Conservation (phyloP, 2,888 invertebrate species). For the Panopea generosa region DNA sequence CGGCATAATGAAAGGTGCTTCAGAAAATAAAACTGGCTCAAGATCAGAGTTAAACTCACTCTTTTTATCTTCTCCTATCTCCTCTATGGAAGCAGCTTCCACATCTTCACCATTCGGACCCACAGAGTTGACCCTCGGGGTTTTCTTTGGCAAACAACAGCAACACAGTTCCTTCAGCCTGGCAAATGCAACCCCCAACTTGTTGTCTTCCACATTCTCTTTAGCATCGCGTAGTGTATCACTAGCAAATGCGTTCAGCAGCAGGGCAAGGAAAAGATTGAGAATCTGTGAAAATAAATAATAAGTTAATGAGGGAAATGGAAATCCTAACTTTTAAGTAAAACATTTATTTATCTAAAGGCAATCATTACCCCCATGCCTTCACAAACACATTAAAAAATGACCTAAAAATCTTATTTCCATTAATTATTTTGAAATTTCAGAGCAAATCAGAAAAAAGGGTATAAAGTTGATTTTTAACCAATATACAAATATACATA, state of each 20-base stretch:
- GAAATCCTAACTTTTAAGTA: too few species aligned
- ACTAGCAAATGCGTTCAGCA: slow-evolving; percentile 95
- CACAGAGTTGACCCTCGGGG: slow-evolving; percentile 60
- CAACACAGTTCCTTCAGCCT: slow-evolving; percentile 72
- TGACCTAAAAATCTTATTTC: too few species aligned
- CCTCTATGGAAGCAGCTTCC: slow-evolving; percentile 34
- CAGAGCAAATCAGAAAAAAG: too few species aligned
- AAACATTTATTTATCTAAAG: too few species aligned
- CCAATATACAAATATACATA: too few species aligned
- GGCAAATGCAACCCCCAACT: slow-evolving; percentile 76
- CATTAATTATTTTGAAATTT: too few species aligned
- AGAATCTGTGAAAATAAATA: slow-evolving; percentile 87
- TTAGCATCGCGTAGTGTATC: slow-evolving; percentile 77
- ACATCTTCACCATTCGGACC: slow-evolving; percentile 64
- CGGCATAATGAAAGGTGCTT: too few species aligned
- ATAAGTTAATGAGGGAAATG: too few species aligned
- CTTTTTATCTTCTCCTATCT: slow-evolving; percentile 31
- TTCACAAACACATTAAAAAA: too few species aligned
- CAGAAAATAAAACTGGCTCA: too few species aligned
- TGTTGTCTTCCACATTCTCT: slow-evolving; percentile 74
- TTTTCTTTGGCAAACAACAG: slow-evolving; percentile 68
- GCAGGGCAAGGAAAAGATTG: slow-evolving; percentile 98
- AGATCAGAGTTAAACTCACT: slow-evolving; percentile 26
- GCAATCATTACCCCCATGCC: too few species aligned
- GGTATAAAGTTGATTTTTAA: too few species aligned